phyloP scores from a whole-genome alignment of 2,888 invertebrate genomes.

The Tuta absoluta region DNA sequence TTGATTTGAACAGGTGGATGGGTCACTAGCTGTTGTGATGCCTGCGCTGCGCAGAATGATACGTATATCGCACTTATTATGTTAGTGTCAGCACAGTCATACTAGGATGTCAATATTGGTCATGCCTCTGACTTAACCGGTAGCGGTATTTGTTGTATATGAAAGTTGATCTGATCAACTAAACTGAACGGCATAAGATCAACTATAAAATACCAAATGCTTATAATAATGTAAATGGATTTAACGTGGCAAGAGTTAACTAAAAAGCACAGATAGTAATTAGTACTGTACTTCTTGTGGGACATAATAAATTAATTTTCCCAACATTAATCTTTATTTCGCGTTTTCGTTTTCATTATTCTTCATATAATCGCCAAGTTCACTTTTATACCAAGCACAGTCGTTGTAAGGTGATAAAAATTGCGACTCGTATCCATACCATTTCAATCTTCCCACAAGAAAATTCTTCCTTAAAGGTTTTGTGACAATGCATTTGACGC shows the following conservation, averaged over 20 bases:
- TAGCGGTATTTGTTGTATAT: neutral
- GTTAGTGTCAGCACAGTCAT: neutral
- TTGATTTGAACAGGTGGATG: slow-evolving; percentile 35
- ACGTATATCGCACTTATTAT: neutral
- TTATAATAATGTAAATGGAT: too few relatives aligned
- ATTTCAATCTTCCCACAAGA: neutral
- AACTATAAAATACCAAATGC: neutral
- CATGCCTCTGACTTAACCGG: neutral
- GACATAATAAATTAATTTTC: too few relatives aligned
- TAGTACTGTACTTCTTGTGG: too few relatives aligned
- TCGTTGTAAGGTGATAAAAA: neutral
- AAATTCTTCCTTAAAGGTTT: neutral
- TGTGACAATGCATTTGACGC: neutral
- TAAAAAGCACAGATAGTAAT: too few relatives aligned
- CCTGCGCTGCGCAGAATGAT: slow-evolving; percentile 4
- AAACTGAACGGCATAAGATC: neutral
- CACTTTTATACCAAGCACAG: neutral
- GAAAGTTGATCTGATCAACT: neutral
- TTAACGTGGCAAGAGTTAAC: too few relatives aligned
- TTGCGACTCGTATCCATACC: neutral
- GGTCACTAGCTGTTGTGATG: slow-evolving; percentile 21
- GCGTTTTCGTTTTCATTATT: neutral
- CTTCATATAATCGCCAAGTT: neutral
- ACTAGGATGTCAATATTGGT: neutral
- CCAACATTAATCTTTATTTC: neutral